These are phyloP conservation scores for Lordiphosa clarofinis DNA, from an alignment of 1,140 invertebrate species.

Conservation along the genomic window DNA sequence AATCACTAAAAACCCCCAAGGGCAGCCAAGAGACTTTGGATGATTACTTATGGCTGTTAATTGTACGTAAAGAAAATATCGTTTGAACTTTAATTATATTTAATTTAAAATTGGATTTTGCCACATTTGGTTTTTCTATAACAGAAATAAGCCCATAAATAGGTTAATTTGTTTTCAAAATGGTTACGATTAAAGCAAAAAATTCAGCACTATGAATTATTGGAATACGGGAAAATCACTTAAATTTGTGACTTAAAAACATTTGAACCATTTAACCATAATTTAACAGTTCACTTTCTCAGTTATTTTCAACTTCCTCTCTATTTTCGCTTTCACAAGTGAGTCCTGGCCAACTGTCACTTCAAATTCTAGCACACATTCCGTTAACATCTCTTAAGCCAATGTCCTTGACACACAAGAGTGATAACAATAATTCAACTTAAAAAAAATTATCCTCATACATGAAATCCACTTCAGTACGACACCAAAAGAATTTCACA, in stretches of 20 bases:
- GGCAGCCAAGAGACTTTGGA: constrained; percentile 47
- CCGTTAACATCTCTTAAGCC: no score
- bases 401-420: constrained; percentile 14
- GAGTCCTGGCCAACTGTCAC: neutral
- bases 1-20: constrained; percentile 48
- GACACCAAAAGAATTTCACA: constrained; percentile 3
- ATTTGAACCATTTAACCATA: no score
- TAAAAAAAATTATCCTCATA: constrained; percentile 4
- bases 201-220: no score
- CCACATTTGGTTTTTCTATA: constrained; percentile 9
- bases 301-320: no score
- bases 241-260: no score
- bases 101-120: constrained; percentile 18
- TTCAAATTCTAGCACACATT: neutral
- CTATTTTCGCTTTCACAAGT: no score
- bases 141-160: constrained; percentile 4
- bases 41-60: constrained; percentile 3
- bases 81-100: constrained; percentile 30
- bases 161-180: constrained; percentile 7
- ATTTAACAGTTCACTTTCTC: no score
- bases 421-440: constrained; percentile 35
- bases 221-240: no score
- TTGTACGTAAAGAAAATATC: constrained; percentile 26
- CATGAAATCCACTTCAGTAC: constrained; percentile 9
- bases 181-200: no score